Evolutionary conservation across 2,113 vertebrate genomes (phyloP).

Genomic region (Philantomba maxwellii): DNA sequence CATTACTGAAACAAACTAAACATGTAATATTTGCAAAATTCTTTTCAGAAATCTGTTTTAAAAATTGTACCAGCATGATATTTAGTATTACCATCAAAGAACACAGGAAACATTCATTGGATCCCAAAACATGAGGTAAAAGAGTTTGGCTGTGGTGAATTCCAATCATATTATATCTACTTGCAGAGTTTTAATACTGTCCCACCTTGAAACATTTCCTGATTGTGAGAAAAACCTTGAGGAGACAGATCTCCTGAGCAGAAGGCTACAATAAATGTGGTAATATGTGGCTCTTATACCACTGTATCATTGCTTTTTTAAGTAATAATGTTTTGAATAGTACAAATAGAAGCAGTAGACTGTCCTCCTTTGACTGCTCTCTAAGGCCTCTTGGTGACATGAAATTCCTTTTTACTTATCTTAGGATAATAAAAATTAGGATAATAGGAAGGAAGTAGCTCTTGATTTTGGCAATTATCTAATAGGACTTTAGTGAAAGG

Average conservation of each 20-base stretch:
- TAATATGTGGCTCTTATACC: not conserved
- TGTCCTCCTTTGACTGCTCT: not conserved
- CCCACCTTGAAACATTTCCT: not conserved
- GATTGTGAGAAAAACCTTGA: not conserved
- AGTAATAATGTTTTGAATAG: not conserved
- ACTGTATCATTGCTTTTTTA: not conserved
- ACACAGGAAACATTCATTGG: not conserved
- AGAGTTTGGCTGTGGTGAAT: not conserved
- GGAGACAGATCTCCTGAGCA: not conserved
- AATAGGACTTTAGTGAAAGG: not conserved
- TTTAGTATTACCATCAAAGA: not conserved
- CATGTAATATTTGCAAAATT: not conserved
- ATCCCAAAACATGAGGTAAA: not conserved
- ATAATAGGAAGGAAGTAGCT: not conserved
- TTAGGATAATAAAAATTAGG: not conserved
- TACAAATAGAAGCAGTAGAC: not conserved
- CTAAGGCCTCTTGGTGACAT: not conserved
- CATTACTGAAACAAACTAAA: not conserved
- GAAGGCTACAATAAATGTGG: not conserved
- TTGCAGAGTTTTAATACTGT: not conserved
- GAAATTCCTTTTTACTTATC: not conserved
- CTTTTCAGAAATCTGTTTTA: not conserved
- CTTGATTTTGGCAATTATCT: constrained; percentile 24
- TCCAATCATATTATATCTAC: not conserved
- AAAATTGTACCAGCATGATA: not conserved